Percentiles rank a stretch among this genome's conserved stretches.
These are phyloP conservation scores for Gambusia affinis DNA, from an alignment of 2,113 vertebrate genomes.

Conservation along the genomic window DNA sequence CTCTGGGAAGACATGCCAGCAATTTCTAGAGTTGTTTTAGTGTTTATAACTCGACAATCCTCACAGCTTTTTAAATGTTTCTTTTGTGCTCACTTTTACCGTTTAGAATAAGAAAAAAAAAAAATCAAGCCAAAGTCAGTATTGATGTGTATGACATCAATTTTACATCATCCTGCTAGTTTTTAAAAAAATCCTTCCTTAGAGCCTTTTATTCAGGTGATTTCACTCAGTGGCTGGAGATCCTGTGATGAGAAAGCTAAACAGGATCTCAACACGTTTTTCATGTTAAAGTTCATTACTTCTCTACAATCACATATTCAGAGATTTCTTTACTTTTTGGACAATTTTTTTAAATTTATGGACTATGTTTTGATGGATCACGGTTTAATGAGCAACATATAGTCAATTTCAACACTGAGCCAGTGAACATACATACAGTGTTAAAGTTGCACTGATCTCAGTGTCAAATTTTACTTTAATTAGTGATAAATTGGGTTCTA, in stretches of 20 bases:
- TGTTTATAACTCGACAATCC: not conserved
- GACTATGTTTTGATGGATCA: not conserved
- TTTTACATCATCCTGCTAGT: slow-evolving; percentile 7
- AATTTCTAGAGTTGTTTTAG: not conserved
- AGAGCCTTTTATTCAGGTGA: not conserved
- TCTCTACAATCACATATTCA: not conserved
- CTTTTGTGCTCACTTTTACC: not conserved
- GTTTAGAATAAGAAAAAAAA: not conserved
- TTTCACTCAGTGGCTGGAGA: not conserved
- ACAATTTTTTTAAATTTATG: not conserved
- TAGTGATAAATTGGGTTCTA: too few species aligned
- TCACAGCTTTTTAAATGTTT: not conserved
- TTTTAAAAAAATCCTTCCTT: not conserved
- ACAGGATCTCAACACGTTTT: not conserved
- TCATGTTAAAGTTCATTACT: not conserved
- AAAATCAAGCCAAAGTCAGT: not conserved
- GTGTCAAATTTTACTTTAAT: too few species aligned
- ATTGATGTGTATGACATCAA: not conserved
- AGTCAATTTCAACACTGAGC: too few species aligned
- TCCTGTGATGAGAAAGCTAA: not conserved
- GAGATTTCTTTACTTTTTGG: not conserved
- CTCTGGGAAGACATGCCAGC: not conserved
- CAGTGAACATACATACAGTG: too few species aligned
- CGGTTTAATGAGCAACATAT: too few species aligned
- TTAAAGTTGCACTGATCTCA: too few species aligned